A percentile compares a stretch with the other conserved stretches of the same genome.
Evolutionary conservation across 2,113 vertebrate genomes (phyloP).

Genomic region (Motacilla tschutschensis): DNA sequence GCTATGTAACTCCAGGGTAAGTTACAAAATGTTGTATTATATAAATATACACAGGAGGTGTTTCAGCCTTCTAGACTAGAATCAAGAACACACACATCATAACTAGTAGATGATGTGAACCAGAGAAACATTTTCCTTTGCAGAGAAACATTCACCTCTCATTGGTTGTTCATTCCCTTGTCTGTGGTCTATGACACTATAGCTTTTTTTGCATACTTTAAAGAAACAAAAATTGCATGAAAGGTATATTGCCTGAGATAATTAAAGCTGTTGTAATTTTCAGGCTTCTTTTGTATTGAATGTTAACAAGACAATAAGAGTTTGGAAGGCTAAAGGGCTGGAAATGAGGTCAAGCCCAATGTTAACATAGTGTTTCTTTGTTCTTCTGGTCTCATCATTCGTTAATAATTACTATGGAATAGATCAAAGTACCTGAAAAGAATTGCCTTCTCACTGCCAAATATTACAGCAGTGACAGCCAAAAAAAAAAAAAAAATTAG

Average conservation of each 20-base stretch:
- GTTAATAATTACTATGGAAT: background rate
- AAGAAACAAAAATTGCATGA: background rate
- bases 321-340: background rate
- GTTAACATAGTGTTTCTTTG: background rate
- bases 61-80: background rate
- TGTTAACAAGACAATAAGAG: background rate
- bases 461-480: background rate
- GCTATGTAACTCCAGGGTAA: background rate
- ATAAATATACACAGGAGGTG: background rate
- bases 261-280: background rate
- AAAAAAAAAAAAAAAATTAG: background rate
- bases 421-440: background rate
- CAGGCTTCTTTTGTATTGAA: background rate
- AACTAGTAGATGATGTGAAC: background rate
- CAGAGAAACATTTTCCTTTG: background rate
- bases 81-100: background rate
- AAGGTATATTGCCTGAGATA: background rate
- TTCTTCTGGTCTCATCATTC: background rate
- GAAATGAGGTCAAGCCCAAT: background rate
- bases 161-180: background rate
- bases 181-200: background rate
- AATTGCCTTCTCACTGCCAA: background rate
- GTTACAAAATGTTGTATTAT: background rate
- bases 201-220: background rate
- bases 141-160: background rate